Percentiles rank a stretch among this genome's conserved stretches.
phyloP scores from a whole-genome alignment of 2,113 vertebrate species.

The Lampris megalopsis region DNA sequence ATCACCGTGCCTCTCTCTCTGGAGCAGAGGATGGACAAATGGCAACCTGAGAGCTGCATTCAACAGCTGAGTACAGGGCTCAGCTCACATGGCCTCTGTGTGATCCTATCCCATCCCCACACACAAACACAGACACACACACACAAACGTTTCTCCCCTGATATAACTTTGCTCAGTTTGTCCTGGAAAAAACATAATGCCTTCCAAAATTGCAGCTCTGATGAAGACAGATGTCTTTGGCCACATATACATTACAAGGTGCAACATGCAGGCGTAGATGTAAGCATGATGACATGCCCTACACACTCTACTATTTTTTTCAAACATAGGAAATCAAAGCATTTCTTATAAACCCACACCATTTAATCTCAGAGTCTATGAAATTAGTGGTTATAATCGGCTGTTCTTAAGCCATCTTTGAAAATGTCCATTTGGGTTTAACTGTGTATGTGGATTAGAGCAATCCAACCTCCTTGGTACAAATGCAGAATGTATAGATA shows the following conservation, averaged over 20 bases:
- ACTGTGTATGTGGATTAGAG: no score
- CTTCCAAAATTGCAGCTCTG: background rate
- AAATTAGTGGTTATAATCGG: no score
- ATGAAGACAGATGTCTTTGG: background rate
- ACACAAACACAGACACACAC: background rate
- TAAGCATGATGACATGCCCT: background rate
- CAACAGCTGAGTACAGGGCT: constrained; percentile 71
- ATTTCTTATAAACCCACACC: no score
- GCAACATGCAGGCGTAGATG: background rate
- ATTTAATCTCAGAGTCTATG: no score
- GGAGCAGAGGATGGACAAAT: constrained; percentile 63
- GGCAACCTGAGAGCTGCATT: constrained; percentile 59
- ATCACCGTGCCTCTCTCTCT: constrained; percentile 52
- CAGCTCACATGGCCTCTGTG: constrained; percentile 39
- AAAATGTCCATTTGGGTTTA: no score
- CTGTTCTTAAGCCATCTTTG: no score
- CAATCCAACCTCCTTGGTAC: no score
- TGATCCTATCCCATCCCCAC: constrained; percentile 4
- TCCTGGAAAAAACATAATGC: constrained; percentile 18
- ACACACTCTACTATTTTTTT: background rate
- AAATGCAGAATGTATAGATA: no score
- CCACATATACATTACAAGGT: no score
- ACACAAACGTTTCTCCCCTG: constrained; percentile 1
- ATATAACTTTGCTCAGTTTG: constrained; percentile 23
- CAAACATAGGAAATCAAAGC: no score